Percentiles rank a stretch among this genome's conserved stretches.
phyloP scores from a whole-genome alignment of 2,888 invertebrate species.

The Cheilosia urbana region DNA sequence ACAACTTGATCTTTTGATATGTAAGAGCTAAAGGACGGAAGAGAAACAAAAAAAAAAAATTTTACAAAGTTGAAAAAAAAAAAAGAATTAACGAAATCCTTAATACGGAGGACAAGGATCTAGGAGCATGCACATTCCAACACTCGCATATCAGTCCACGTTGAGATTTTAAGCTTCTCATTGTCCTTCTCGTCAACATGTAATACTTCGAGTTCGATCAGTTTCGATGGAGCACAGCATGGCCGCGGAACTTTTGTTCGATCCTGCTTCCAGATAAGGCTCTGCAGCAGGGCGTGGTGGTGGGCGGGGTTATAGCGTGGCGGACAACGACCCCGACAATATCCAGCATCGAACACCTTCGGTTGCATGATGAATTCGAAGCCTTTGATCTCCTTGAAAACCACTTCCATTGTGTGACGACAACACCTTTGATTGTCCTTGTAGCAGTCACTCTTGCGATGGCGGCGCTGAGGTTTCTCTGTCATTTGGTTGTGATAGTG shows the following conservation, averaged over 20 bases:
- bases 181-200: slow-evolving; percentile 87
- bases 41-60: slow-evolving; percentile 12
- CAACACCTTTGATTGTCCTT: slow-evolving; percentile 86
- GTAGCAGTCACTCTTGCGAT: slow-evolving; percentile 84
- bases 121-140: slow-evolving; percentile 90
- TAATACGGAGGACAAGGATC: slow-evolving; percentile 84
- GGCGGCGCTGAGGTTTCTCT: slow-evolving; percentile 45
- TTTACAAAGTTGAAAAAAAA: neutral
- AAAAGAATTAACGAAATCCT: neutral
- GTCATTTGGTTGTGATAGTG: slow-evolving; percentile 75
- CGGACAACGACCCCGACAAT: slow-evolving; percentile 89
- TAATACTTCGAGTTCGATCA: slow-evolving; percentile 87
- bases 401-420: slow-evolving; percentile 87
- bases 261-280: slow-evolving; percentile 87
- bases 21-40: slow-evolving; percentile 52
- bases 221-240: slow-evolving; percentile 89
- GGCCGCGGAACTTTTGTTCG: slow-evolving; percentile 85
- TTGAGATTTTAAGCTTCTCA: slow-evolving; percentile 87
- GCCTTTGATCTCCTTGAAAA: slow-evolving; percentile 87
- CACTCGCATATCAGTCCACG: slow-evolving; percentile 89
- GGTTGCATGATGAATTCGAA: slow-evolving; percentile 88
- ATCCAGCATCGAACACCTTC: slow-evolving; percentile 89
- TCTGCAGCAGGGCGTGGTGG: slow-evolving; percentile 89
- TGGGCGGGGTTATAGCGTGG: slow-evolving; percentile 88
- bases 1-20: slow-evolving; percentile 13